These are phyloP conservation scores for Amphiprion clarkii DNA, from an alignment of 2,797 vertebrate species.

Conservation along the genomic window DNA sequence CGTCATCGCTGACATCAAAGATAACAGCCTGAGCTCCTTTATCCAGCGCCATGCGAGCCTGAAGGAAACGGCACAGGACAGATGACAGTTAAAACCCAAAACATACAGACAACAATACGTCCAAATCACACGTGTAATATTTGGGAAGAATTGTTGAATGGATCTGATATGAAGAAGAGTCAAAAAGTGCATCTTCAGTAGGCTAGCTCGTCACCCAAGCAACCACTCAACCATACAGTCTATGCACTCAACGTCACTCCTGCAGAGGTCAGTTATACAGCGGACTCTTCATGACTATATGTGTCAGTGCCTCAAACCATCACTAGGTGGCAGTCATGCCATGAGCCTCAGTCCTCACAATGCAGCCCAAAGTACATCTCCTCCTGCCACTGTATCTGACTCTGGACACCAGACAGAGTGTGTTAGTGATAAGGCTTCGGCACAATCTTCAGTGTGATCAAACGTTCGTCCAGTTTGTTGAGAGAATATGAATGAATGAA, in stretches of 20 bases:
- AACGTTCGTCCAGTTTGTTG: not conserved
- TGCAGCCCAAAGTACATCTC: slow-evolving; percentile 35
- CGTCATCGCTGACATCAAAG: slow-evolving; percentile 95
- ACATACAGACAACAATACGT: not conserved
- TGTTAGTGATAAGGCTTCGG: slow-evolving; percentile 6
- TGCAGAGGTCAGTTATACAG: not conserved
- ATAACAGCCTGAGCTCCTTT: slow-evolving; percentile 96
- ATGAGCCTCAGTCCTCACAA: slow-evolving; percentile 11
- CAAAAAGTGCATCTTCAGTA: no score
- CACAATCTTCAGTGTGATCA: slow-evolving; percentile 3
- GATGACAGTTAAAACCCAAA: not conserved
- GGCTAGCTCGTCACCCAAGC: no score
- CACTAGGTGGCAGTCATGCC: slow-evolving; percentile 81
- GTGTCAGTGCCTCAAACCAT: not conserved
- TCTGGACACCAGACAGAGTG: slow-evolving; percentile 23
- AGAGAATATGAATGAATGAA: not conserved
- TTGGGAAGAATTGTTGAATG: no score
- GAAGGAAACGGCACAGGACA: slow-evolving; percentile 59
- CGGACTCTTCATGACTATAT: not conserved
- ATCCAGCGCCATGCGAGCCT: slow-evolving; percentile 95
- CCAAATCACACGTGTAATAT: no score
- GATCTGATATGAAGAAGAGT: no score
- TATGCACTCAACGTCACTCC: not conserved
- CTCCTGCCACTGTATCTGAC: slow-evolving; percentile 58
- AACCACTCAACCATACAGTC: no score